Conservation (phyloP, 1,140 invertebrate species). For the Doryteuthis pealeii region DNA sequence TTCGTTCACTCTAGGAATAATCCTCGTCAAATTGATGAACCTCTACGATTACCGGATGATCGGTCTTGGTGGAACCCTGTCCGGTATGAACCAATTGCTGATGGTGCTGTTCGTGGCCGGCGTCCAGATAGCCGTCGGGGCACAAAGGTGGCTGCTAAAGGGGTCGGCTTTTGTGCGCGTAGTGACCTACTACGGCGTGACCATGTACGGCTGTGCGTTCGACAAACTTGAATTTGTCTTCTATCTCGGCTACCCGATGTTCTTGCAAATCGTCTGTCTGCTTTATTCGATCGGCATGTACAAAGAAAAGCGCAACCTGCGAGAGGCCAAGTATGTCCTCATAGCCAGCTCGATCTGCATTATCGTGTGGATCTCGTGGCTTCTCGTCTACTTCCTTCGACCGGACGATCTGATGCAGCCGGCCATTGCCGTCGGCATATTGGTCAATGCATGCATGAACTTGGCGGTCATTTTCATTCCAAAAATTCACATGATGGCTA, state of each 20-base stretch:
- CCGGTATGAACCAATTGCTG: conserved; percentile 65
- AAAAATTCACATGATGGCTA: conserved; percentile 65
- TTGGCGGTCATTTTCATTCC: conserved; percentile 66
- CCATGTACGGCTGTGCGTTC: conserved; percentile 42
- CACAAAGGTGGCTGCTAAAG: conserved; percentile 40
- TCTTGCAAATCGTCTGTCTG: conserved; percentile 63
- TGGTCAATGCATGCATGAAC: conserved; percentile 64
- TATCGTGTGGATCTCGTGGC: conserved; percentile 64
- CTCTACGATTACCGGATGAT: conserved; percentile 65
- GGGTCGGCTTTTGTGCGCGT: conserved; percentile 23
- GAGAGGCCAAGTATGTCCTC: conserved; percentile 67
- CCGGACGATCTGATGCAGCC: conserved; percentile 61
- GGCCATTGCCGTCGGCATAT: conserved; percentile 65
- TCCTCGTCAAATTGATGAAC: conserved; percentile 66
- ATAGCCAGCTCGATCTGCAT: conserved; percentile 60
- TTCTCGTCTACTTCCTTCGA: conserved; percentile 62
- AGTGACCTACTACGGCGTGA: background rate
- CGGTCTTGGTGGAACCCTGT: conserved; percentile 67
- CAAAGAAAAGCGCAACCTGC: conserved; percentile 66
- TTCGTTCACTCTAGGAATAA: conserved; percentile 64
- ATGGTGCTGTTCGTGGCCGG: conserved; percentile 64
- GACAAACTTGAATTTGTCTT: conserved; percentile 40
- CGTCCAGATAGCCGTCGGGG: conserved; percentile 51
- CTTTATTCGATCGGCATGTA: conserved; percentile 63
- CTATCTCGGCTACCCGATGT: conserved; percentile 64